Percentiles rank a stretch among this genome's conserved stretches.
These are phyloP conservation scores for Recurvirostra avosetta DNA, from an alignment of 2,113 vertebrate species.

Conservation along the genomic window DNA sequence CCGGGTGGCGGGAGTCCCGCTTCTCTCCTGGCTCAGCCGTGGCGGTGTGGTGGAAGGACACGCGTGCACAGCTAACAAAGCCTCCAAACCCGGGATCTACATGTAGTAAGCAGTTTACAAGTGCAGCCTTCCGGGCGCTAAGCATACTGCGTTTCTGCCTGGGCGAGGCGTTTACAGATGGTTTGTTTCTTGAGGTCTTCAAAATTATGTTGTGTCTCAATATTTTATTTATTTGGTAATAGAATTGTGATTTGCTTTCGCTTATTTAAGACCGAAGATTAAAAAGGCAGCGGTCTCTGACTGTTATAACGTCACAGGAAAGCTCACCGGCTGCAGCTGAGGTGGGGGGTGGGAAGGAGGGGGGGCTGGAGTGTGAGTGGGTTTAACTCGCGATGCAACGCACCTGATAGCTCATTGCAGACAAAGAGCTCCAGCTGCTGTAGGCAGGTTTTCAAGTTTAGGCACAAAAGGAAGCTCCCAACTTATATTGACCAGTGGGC, in stretches of 20 bases:
- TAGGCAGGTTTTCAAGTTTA: background rate
- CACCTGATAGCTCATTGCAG: background rate
- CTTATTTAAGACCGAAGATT: background rate
- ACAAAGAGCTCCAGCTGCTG: background rate
- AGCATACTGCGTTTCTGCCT: background rate
- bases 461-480: background rate
- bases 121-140: constrained; percentile 2
- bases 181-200: background rate
- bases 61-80: background rate
- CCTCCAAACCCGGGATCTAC: background rate
- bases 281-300: background rate
- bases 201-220: background rate
- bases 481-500: fast-evolving
- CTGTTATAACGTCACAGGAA: background rate
- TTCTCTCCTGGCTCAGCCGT: background rate
- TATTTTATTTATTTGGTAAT: background rate
- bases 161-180: background rate
- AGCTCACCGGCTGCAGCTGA: background rate
- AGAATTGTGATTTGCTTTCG: background rate
- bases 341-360: background rate
- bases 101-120: background rate
- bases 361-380: no score
- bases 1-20: background rate
- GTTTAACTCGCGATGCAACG: fast-evolving
- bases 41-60: background rate